phyloP scores from a whole-genome alignment of 2,113 vertebrate species.

The Scytalopus superciliaris region DNA sequence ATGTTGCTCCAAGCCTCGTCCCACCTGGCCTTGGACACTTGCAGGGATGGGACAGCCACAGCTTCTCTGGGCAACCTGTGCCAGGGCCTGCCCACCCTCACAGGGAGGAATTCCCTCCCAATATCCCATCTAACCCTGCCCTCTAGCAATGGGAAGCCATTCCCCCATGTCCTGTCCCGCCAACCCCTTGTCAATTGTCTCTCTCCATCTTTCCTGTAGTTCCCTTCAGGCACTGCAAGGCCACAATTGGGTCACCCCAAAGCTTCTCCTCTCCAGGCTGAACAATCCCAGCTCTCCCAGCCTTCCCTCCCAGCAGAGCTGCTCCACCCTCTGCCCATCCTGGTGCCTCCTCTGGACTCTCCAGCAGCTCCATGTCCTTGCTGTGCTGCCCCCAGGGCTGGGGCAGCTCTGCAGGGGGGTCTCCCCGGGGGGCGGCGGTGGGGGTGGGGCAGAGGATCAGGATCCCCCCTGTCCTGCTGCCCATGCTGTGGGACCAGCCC shows the following conservation, averaged over 20 bases:
- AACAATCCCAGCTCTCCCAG: neutral
- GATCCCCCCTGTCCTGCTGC: neutral
- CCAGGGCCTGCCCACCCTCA: neutral
- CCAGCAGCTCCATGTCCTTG: neutral
- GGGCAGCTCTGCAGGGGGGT: neutral
- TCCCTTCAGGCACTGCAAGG: neutral
- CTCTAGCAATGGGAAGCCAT: neutral
- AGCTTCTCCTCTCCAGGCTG: neutral
- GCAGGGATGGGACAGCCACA: neutral
- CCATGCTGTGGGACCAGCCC: neutral
- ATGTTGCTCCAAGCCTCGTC: neutral
- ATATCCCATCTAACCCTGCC: fast-evolving
- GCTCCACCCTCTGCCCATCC: neutral
- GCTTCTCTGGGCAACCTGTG: neutral
- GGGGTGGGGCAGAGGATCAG: no score
- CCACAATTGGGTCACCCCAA: neutral
- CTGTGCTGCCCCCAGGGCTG: neutral
- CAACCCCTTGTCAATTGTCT: neutral
- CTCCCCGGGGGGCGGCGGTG: neutral
- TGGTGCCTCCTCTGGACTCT: neutral
- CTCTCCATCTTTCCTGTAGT: neutral
- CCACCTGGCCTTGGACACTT: neutral
- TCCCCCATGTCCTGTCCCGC: neutral
- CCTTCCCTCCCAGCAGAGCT: neutral
- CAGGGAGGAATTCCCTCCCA: neutral